Percentiles rank a stretch among this genome's conserved stretches.
phyloP scores from a whole-genome alignment of 2,113 vertebrate genomes.

The Bagarius yarrelli region DNA sequence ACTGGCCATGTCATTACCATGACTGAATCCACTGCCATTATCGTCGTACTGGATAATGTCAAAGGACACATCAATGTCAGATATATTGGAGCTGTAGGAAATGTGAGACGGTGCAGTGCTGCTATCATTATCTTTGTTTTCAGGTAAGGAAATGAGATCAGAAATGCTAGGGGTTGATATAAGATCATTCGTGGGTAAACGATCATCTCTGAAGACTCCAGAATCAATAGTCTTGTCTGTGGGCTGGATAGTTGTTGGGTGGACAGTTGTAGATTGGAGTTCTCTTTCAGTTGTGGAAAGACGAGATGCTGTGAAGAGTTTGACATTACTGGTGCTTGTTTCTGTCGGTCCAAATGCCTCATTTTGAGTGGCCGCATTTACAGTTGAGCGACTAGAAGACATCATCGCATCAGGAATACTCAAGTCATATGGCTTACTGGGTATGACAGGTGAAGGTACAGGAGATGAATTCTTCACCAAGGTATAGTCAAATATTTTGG shows the following conservation, averaged over 20 bases:
- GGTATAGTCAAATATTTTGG: slow-evolving; percentile 59
- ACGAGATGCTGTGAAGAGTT: slow-evolving; percentile 11
- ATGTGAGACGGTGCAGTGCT: slow-evolving; percentile 2
- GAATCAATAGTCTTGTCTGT: slow-evolving; percentile 1
- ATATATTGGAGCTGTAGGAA: slow-evolving; percentile 16
- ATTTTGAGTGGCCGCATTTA: slow-evolving; percentile 1
- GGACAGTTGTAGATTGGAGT: background rate
- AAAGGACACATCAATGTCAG: slow-evolving; percentile 59
- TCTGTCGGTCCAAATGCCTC: slow-evolving; percentile 20
- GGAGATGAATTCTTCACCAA: slow-evolving; percentile 55
- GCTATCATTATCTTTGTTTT: slow-evolving; percentile 14
- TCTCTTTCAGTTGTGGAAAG: slow-evolving; percentile 19
- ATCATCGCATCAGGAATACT: background rate
- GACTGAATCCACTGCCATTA: slow-evolving; percentile 61
- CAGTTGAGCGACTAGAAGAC: background rate
- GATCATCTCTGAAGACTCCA: background rate
- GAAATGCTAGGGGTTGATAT: slow-evolving; percentile 22
- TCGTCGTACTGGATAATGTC: slow-evolving; percentile 61
- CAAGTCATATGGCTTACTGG: background rate
- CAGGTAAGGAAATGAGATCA: background rate
- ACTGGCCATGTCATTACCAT: slow-evolving; percentile 53
- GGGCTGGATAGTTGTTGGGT: slow-evolving; percentile 25
- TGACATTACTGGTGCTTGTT: background rate
- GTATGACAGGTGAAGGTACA: slow-evolving; percentile 20
- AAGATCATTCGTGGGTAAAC: background rate